phyloP scores from a whole-genome alignment of 2,888 invertebrate species.

The Psylliodes chrysocephalus region DNA sequence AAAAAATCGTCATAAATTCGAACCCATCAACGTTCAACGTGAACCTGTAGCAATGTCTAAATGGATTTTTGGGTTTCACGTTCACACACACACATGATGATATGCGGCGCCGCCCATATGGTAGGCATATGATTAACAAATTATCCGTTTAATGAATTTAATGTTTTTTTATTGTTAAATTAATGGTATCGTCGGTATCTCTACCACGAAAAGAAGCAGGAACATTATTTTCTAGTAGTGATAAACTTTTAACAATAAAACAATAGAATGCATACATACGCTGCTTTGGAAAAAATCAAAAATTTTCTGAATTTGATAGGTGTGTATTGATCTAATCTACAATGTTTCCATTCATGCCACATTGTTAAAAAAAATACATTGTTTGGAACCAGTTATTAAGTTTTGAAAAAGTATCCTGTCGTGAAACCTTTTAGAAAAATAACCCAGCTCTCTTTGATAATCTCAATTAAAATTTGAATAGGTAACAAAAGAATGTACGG shows the following conservation, averaged over 20 bases:
- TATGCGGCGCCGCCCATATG: conserved; percentile 26
- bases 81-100: conserved; percentile 34
- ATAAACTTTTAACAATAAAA: no score
- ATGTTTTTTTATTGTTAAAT: no score
- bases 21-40: no score
- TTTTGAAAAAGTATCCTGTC: conserved; percentile 5
- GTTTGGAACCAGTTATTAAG: conserved; percentile 4
- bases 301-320: no score
- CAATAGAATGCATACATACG: no score
- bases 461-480: conserved; percentile 35
- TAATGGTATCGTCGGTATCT: no score
- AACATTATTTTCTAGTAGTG: no score
- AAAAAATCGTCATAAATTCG: conserved; percentile 33
- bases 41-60: conserved; percentile 13
- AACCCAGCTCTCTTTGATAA: conserved; percentile 24
- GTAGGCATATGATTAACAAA: conserved; percentile 35
- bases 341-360: neutral
- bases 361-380: conserved; percentile 7
- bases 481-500: conserved; percentile 26
- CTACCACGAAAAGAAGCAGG: no score
- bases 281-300: no score
- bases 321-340: neutral
- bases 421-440: conserved; percentile 15
- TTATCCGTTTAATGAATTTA: conserved; percentile 30
- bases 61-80: conserved; percentile 23